Evolutionary conservation across 2,888 invertebrate species (phyloP).

Genomic region (Plagiodera versicolora): DNA sequence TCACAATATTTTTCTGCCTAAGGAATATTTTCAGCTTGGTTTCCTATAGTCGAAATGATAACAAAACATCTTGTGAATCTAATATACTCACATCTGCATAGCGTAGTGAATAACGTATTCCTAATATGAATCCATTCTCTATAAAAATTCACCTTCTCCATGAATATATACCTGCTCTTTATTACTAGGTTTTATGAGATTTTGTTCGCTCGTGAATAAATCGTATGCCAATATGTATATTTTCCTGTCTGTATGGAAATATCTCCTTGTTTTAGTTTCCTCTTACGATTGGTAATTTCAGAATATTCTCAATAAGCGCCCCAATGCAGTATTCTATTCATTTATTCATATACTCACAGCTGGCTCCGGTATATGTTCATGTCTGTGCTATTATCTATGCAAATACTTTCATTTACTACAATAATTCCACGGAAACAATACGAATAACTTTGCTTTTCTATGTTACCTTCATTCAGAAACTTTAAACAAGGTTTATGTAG

Average conservation of each 20-base stretch:
- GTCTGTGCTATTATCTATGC: slow-evolving; percentile 21
- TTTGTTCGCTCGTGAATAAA: not conserved
- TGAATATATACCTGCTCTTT: too few species aligned
- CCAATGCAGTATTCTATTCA: not conserved
- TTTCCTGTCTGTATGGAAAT: not conserved
- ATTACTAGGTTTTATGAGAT: too few species aligned
- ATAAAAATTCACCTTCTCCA: too few species aligned
- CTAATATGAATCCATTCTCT: too few species aligned
- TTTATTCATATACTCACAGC: not conserved
- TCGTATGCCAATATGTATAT: not conserved
- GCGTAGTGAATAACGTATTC: too few species aligned
- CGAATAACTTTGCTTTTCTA: slow-evolving; percentile 23
- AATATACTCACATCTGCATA: too few species aligned
- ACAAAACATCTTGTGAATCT: too few species aligned
- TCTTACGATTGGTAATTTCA: slow-evolving; percentile 7
- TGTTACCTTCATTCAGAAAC: not conserved
- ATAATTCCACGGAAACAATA: slow-evolving; percentile 23
- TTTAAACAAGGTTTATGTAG: too few species aligned
- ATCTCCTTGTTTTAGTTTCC: not conserved
- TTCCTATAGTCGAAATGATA: too few species aligned
- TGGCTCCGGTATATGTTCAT: not conserved
- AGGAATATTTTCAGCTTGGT: too few species aligned
- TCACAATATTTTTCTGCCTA: too few species aligned
- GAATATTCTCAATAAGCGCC: slow-evolving; percentile 11
- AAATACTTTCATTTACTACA: slow-evolving; percentile 29